Percentiles rank a stretch among this genome's conserved stretches.
These are phyloP conservation scores for Liolophura sinensis DNA, from an alignment of 1,140 invertebrate genomes.

Conservation along the genomic window DNA sequence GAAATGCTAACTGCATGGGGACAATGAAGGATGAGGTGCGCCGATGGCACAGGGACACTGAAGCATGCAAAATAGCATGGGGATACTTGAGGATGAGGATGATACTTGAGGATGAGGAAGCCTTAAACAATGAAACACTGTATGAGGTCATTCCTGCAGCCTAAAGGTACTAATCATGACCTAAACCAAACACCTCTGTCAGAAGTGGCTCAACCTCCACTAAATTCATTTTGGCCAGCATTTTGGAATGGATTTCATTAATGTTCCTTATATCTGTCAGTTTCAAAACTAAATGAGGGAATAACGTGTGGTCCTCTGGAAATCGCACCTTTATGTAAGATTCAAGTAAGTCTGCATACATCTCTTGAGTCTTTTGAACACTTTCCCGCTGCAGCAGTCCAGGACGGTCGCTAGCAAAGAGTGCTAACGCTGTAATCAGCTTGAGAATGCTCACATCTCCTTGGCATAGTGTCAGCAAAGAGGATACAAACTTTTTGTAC, in stretches of 20 bases:
- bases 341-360: constrained; percentile 41
- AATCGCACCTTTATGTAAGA: constrained; percentile 38
- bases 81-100: too few species aligned
- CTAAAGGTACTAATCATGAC: too few species aligned
- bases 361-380: constrained; percentile 42
- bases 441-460: constrained; percentile 45
- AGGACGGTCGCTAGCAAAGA: constrained; percentile 47
- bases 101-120: too few species aligned
- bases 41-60: too few species aligned
- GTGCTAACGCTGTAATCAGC: constrained; percentile 44
- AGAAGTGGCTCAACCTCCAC: constrained; percentile 50
- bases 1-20: too few species aligned
- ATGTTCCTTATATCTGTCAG: constrained; percentile 51
- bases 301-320: constrained; percentile 39
- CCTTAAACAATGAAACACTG: too few species aligned
- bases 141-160: too few species aligned
- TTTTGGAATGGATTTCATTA: constrained; percentile 52
- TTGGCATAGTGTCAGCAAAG: constrained; percentile 39
- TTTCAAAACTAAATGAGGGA: constrained; percentile 49
- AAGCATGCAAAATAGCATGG: too few species aligned
- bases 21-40: too few species aligned
- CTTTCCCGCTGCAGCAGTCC: constrained; percentile 24
- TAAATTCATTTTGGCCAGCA: constrained; percentile 50
- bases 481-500: constrained; percentile 38
- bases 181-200: constrained; percentile 51